These are phyloP conservation scores for Thera obeliscata DNA, from an alignment of 2,888 invertebrate genomes.

Conservation along the genomic window DNA sequence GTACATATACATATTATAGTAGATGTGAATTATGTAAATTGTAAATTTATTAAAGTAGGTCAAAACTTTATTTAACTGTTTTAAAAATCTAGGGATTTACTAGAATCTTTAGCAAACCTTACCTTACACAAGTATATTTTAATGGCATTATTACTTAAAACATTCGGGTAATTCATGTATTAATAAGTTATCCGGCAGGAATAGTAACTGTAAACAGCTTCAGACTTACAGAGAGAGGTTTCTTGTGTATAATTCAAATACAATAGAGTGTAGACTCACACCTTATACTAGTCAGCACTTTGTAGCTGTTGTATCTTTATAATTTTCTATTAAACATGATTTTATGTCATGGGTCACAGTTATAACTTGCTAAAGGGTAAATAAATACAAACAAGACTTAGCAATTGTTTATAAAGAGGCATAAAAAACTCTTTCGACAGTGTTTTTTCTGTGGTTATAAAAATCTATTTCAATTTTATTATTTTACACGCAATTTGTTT, in stretches of 20 bases:
- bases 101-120: not conserved
- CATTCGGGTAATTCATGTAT: not conserved
- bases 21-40: constrained; percentile 53
- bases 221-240: not conserved
- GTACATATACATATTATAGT: constrained; percentile 40
- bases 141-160: not conserved
- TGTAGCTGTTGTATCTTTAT: not conserved
- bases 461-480: no score
- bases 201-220: not conserved
- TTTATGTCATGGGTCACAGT: no score
- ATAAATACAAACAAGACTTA: no score
- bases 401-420: no score
- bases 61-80: not conserved
- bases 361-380: no score
- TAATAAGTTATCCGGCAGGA: not conserved
- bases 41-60: constrained; percentile 47
- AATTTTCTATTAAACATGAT: no score
- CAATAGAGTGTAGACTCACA: not conserved
- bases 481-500: no score
- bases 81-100: not conserved
- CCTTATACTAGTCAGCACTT: not conserved
- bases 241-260: not conserved
- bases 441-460: no score
- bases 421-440: no score
- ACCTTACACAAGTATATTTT: not conserved